These are phyloP conservation scores for Chymomyza procnemis DNA, from an alignment of 2,888 invertebrate genomes.

Conservation along the genomic window DNA sequence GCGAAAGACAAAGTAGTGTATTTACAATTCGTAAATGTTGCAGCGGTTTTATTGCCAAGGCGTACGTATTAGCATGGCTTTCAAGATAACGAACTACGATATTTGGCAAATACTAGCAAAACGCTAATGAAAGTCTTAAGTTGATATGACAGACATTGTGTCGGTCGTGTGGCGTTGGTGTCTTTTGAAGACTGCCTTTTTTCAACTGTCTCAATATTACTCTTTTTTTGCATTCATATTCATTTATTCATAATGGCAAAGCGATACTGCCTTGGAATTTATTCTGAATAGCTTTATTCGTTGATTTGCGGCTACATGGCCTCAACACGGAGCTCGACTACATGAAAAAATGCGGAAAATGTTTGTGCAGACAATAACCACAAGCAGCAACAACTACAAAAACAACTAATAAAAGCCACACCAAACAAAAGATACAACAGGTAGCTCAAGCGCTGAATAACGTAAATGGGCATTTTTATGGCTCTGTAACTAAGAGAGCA, in stretches of 20 bases:
- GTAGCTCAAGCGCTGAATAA: slow-evolving; percentile 41
- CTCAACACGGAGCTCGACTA: slow-evolving; percentile 21
- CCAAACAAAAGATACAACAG: slow-evolving; percentile 54
- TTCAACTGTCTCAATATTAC: slow-evolving; percentile 23
- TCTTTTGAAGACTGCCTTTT: not conserved
- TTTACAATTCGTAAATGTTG: not conserved
- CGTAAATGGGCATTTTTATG: slow-evolving; percentile 30
- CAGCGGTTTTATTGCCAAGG: not conserved
- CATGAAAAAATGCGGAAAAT: slow-evolving; percentile 68
- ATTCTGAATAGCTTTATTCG: slow-evolving; percentile 47
- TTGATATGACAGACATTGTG: not conserved
- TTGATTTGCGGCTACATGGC: not conserved
- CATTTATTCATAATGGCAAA: slow-evolving; percentile 26
- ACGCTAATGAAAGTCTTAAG: slow-evolving; percentile 57
- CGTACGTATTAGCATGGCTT: not conserved
- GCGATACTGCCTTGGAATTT: slow-evolving; percentile 37
- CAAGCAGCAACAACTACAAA: slow-evolving; percentile 13
- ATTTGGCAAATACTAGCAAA: slow-evolving; percentile 48
- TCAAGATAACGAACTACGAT: slow-evolving; percentile 51
- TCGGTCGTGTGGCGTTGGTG: not conserved
- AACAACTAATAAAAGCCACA: slow-evolving; percentile 18
- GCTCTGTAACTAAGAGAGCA: slow-evolving; percentile 8
- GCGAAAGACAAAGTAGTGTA: not conserved
- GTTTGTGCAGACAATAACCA: slow-evolving; percentile 51
- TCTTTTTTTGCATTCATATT: slow-evolving; percentile 20